phyloP scores from a whole-genome alignment of 2,113 vertebrate genomes.

The Suncus etruscus region DNA sequence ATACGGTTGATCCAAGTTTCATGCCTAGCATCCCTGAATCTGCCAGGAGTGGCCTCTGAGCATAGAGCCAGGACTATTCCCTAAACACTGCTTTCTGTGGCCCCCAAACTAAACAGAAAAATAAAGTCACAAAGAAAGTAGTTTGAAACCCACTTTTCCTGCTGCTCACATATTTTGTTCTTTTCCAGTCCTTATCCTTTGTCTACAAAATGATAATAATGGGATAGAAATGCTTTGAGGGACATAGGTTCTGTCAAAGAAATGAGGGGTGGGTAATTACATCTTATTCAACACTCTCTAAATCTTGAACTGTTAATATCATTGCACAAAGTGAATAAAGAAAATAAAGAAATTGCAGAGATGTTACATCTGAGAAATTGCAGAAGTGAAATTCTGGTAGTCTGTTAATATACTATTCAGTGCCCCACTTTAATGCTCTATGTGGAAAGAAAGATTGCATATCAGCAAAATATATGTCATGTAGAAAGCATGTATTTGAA shows the following conservation, averaged over 20 bases:
- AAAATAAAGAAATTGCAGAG: not conserved
- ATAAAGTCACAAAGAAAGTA: not conserved
- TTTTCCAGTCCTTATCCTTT: not conserved
- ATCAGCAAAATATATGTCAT: not conserved
- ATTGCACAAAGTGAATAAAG: not conserved
- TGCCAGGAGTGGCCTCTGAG: no score
- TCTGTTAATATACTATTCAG: not conserved
- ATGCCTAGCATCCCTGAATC: no score
- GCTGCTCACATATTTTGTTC: not conserved
- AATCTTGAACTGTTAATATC: not conserved
- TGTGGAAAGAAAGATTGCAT: not conserved
- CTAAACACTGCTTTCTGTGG: no score
- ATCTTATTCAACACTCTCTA: not conserved
- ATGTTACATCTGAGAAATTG: not conserved
- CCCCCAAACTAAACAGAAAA: no score
- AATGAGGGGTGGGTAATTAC: not conserved
- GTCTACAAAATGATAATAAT: not conserved
- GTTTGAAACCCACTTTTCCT: not conserved
- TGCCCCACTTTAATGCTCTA: not conserved
- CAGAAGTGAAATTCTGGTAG: not conserved
- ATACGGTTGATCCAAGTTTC: no score
- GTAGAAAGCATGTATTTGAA: not conserved
- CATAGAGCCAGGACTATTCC: no score
- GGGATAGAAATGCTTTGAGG: not conserved
- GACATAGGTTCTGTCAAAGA: not conserved